phyloP scores from a whole-genome alignment of 1,140 invertebrate species.

The Drosophila melanica region DNA sequence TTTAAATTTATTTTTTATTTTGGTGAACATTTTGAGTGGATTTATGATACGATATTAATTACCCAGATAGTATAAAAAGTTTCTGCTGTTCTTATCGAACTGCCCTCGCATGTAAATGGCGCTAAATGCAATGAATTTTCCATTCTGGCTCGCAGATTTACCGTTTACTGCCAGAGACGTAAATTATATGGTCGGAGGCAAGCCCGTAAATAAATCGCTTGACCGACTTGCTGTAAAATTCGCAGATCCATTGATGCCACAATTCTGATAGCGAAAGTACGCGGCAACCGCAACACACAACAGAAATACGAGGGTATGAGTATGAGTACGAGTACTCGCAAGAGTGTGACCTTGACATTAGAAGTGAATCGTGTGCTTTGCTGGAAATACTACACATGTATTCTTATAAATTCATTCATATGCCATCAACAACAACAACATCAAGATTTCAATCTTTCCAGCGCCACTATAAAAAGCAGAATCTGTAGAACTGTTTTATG shows the following conservation, averaged over 20 bases:
- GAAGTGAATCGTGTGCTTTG: slow-evolving; percentile 17
- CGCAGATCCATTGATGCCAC: slow-evolving; percentile 17
- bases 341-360: slow-evolving; percentile 32
- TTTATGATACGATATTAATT: no score
- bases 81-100: background rate
- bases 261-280: slow-evolving; percentile 5
- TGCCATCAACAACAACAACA: slow-evolving; percentile 14
- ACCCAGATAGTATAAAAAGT: background rate
- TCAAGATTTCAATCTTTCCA: slow-evolving; percentile 25
- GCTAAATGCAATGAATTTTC: slow-evolving; percentile 23
- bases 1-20: no score
- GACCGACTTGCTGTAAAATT: background rate
- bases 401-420: slow-evolving; percentile 32
- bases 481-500: background rate
- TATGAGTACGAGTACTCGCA: slow-evolving; percentile 4
- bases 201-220: slow-evolving; percentile 4
- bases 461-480: background rate
- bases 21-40: no score
- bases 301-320: background rate
- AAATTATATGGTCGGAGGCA: slow-evolving; percentile 12
- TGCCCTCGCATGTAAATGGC: slow-evolving; percentile 8
- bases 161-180: background rate
- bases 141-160: slow-evolving; percentile 20
- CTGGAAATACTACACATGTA: slow-evolving; percentile 21
- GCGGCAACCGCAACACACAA: background rate